These are phyloP conservation scores for Sphyrna mokarran DNA, from an alignment of 2,113 vertebrate genomes.

Conservation along the genomic window DNA sequence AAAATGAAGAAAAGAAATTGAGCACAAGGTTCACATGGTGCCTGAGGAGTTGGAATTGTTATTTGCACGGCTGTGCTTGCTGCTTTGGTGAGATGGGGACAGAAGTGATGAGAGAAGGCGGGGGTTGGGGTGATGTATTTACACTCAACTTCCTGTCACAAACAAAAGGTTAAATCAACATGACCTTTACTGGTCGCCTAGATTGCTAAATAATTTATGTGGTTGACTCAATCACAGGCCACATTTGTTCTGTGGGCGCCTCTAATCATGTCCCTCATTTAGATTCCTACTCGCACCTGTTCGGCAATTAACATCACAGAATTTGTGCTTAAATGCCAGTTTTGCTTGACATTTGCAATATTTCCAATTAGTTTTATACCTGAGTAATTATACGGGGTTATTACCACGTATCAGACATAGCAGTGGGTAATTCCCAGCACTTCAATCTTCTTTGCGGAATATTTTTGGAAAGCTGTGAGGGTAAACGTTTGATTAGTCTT, in stretches of 20 bases:
- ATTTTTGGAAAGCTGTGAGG: constrained; percentile 7
- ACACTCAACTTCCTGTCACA: not conserved
- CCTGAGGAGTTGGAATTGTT: not conserved
- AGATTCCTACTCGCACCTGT: constrained; percentile 30
- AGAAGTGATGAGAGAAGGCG: not conserved
- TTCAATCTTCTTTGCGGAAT: constrained; percentile 27
- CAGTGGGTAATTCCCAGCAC: not conserved
- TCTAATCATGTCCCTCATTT: constrained; percentile 35
- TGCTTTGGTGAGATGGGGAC: not conserved
- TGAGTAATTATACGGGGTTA: constrained; percentile 34
- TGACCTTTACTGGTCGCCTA: not conserved
- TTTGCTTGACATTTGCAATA: constrained; percentile 36
- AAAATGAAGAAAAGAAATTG: not conserved
- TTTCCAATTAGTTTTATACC: constrained; percentile 37
- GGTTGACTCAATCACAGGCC: constrained; percentile 27
- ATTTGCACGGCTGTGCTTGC: not conserved
- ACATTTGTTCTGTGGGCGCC: constrained; percentile 23
- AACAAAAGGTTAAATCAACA: constrained; percentile 31
- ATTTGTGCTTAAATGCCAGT: constrained; percentile 33
- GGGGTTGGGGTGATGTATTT: not conserved
- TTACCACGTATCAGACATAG: constrained; percentile 24
- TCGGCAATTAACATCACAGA: constrained; percentile 36
- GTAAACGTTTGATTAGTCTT: constrained; percentile 10
- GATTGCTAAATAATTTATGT: constrained; percentile 31
- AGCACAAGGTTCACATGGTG: not conserved